phyloP scores from a whole-genome alignment of 2,113 vertebrate genomes.

The Heterotis niloticus region DNA sequence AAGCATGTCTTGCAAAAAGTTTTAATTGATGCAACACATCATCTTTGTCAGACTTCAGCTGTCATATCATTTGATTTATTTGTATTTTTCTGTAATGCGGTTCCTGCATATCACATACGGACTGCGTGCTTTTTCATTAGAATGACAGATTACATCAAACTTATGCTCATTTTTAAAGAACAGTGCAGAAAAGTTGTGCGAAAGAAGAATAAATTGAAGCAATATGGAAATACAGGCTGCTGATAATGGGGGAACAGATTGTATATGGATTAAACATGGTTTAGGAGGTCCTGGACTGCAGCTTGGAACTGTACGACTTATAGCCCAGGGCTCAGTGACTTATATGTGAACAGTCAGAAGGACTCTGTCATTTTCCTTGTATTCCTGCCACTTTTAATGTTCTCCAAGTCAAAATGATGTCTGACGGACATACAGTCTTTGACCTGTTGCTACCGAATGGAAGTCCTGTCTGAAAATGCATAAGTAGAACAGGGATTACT shows the following conservation, averaged over 20 bases:
- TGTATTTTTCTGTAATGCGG: constrained; percentile 53
- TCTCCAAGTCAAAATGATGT: not conserved
- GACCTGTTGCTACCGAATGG: constrained; percentile 40
- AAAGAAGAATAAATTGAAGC: constrained; percentile 21
- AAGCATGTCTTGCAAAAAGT: constrained; percentile 44
- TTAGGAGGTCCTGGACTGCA: not conserved
- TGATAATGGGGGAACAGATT: not conserved
- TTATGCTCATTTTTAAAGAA: constrained; percentile 39
- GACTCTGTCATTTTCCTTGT: not conserved
- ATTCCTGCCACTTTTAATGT: constrained; percentile 14
- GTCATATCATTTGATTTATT: constrained; percentile 63
- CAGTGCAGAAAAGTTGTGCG: constrained; percentile 16
- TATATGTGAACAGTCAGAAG: constrained; percentile 7
- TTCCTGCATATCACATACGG: constrained; percentile 53
- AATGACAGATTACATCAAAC: constrained; percentile 54
- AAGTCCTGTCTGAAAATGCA: constrained; percentile 19
- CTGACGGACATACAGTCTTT: not conserved
- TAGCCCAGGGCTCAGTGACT: not conserved
- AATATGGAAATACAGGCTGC: not conserved
- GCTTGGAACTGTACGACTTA: not conserved
- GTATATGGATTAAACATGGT: not conserved
- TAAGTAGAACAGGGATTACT: constrained; percentile 45
- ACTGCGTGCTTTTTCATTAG: constrained; percentile 56
- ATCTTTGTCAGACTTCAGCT: constrained; percentile 58
- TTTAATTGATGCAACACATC: constrained; percentile 58